These are phyloP conservation scores for Clupea harengus DNA, from an alignment of 2,113 vertebrate species.

Conservation along the genomic window DNA sequence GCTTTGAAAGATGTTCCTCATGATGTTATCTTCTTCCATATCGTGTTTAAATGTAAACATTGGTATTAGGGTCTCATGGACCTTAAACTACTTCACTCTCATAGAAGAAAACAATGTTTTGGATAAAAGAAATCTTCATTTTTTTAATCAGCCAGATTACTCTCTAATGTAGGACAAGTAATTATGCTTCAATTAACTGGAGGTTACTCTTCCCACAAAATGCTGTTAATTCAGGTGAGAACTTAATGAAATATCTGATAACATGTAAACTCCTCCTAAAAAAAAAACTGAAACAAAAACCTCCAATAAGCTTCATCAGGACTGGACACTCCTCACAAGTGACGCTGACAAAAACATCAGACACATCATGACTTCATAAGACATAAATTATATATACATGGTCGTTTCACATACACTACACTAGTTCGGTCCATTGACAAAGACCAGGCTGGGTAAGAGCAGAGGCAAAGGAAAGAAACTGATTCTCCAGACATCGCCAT, in stretches of 20 bases:
- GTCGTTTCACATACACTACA: constrained; percentile 46
- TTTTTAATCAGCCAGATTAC: constrained; percentile 14
- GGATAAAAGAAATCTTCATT: not conserved
- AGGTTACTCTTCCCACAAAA: not conserved
- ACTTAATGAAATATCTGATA: constrained; percentile 1
- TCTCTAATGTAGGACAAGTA: constrained; percentile 6
- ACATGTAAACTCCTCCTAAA: constrained; percentile 3
- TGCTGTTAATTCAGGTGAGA: not conserved
- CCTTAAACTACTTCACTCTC: not conserved
- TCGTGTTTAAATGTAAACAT: not conserved
- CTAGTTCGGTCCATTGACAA: constrained; percentile 46
- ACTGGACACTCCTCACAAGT: not conserved
- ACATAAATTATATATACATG: constrained; percentile 45
- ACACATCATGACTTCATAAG: constrained; percentile 42
- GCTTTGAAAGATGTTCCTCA: not conserved
- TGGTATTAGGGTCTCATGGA: not conserved
- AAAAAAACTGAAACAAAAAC: constrained; percentile 17
- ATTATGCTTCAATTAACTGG: constrained; percentile 14
- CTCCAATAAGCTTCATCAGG: constrained; percentile 4
- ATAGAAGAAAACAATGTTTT: not conserved
- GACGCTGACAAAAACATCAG: constrained; percentile 25
- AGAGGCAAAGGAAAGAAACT: constrained; percentile 37
- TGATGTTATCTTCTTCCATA: not conserved
- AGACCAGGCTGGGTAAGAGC: constrained; percentile 44
- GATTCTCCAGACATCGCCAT: constrained; percentile 30